Evolutionary conservation across 2,888 invertebrate species (phyloP), one percentile per base, ranked within the genome.

Genomic region (Rotaria macrura): DNA sequence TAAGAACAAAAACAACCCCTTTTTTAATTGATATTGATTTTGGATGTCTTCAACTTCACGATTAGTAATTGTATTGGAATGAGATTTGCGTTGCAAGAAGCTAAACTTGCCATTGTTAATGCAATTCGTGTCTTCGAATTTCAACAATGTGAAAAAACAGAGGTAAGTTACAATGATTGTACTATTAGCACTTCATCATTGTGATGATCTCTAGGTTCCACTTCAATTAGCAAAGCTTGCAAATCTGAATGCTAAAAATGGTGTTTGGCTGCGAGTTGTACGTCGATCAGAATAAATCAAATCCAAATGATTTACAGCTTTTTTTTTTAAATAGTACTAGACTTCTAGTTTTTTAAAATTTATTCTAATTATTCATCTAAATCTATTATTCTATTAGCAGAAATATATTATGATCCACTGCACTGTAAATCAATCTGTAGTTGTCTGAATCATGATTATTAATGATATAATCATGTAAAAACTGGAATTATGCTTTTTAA

Each of bases 61-160:
- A 6, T 6, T 79, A 79, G 43, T 9, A 79, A 79, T 79, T 79
- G 79, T n/a, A 25, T 79, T 43, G 90, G 90, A 0, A 88, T 89
- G 87, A 86, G 89, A 84, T 89, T 90, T 84, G 90, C 89, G n/a
- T 87, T 89, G 65, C 84, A 89, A 65, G 90, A 90, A 87, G 88
- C 88, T 25, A 90, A 90, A 86, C 86, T 89, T 7, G 88, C 89
- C 6, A 87, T 89, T 17, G 88, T 87, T 14, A 88, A 88, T 85
- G 79, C 43, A 43, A 1, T 79, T 3, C 79, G 79, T n/a, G 9
- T 43, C 2, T 25, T 79, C 0, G 43, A 79, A 79, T 5, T 79
- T 9, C 79, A 79, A 25, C 1, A 9, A 20, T 79, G 79, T 17
- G 79, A 79, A 43, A 79, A 79, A 25, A 79, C 79, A 43, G n/a